Evolutionary conservation across 2,888 invertebrate genomes (phyloP), one percentile per base, ranked within the genome.

Genomic region (Monoplex corrugatus): DNA sequence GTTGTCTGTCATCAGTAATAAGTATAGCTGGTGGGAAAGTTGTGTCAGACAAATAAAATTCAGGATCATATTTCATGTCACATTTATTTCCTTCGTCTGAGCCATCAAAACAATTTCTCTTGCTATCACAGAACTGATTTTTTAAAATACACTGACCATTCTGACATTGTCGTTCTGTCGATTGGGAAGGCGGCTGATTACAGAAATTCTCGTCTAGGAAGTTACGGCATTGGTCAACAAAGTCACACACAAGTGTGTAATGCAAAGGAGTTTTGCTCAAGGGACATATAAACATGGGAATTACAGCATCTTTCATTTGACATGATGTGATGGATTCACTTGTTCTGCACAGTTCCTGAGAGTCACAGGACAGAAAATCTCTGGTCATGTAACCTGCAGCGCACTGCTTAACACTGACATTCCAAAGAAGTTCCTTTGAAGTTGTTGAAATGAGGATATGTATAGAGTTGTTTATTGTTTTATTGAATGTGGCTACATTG

Each of bases 361-460:
- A n/a, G 63, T n/a, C 40, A 57, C 86, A 86, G 1, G 86, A 68
- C 40, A 86, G n/a, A 43, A 86, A 86, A 6, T 86, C 40, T n/a
- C 50, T 44, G 19, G 68, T 86, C 38, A 86, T 40, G 43, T 86
- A 68, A 43, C 86, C 86, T 5, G 28, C 8, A 40, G 68, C 40
- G 40, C 86, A 86, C 10, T 6, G 40, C n/a, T 38, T 23, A 6
- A 86, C 68, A 40, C 40, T 86, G 2, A 84, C 50, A 32, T 80
- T 80, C 43, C 43, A 43, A 43, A 23, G 2, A 5, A 8, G 13
- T 35, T 38, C 13, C 16, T 38, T 38, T 13, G 28, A 28, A 16
- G 40, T 28, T 13, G 19, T 1, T 32, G 35, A 35, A 35, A 23
- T 35, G 35, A 38, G 75, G 16, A 75, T 38, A 13, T 32, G 75